A percentile compares a stretch with the other conserved stretches of the same genome.
Evolutionary conservation across 2,888 invertebrate species (phyloP).

Genomic region (Hetaerina titia): DNA sequence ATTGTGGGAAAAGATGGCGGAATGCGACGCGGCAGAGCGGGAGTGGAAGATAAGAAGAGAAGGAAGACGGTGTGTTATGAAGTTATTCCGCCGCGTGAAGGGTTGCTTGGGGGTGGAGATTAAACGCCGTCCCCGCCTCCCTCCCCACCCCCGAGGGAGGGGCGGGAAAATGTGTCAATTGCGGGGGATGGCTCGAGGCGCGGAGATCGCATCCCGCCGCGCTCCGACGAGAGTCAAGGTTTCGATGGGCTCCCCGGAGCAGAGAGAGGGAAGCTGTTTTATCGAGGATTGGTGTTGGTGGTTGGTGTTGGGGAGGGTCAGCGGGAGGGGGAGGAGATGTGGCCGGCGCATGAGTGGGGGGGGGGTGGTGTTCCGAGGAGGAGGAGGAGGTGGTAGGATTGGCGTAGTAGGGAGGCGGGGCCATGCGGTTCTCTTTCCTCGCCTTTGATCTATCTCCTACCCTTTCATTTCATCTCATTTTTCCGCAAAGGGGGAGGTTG

Average conservation of each 20-base stretch:
- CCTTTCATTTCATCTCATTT: neutral
- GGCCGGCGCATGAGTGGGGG: neutral
- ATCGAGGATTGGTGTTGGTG: too few species aligned
- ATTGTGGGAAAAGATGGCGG: too few species aligned
- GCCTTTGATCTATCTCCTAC: constrained; percentile 24
- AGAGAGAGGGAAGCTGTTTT: neutral
- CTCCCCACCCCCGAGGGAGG: too few species aligned
- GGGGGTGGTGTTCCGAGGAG: neutral
- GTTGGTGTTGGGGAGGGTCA: too few species aligned
- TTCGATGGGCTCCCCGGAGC: neutral
- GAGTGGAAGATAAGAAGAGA: neutral
- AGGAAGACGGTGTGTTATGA: neutral
- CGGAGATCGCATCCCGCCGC: neutral
- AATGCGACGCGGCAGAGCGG: too few species aligned
- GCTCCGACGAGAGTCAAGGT: neutral
- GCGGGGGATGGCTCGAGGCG: neutral
- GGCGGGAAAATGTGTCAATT: neutral
- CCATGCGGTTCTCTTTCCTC: neutral
- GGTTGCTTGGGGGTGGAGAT: too few species aligned
- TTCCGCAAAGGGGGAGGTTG: constrained; percentile 22
- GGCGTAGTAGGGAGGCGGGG: neutral
- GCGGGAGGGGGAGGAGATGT: too few species aligned
- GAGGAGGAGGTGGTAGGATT: neutral
- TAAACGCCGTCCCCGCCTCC: too few species aligned
- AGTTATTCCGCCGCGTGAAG: neutral